Conservation (phyloP, 2,113 vertebrate species). For the Macaca fascicularis region DNA sequence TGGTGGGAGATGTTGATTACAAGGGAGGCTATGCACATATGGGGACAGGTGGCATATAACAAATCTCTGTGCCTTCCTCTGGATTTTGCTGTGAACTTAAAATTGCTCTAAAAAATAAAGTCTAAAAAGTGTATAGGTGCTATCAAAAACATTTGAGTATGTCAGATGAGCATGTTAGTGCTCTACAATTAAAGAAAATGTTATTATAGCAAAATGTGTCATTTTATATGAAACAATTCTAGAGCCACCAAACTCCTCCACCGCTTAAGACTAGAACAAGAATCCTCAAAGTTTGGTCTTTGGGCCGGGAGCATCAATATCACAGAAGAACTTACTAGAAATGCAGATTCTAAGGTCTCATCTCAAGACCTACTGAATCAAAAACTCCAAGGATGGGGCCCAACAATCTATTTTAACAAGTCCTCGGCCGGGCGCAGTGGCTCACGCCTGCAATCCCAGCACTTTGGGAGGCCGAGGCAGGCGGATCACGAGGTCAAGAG, state of each 20-base stretch:
- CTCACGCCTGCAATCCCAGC: too few species aligned
- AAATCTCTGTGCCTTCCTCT: neutral
- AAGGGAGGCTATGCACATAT: neutral
- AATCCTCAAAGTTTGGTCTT: slow-evolving; percentile 19
- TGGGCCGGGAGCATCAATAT: neutral
- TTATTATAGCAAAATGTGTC: neutral
- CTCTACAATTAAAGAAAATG: slow-evolving; percentile 5
- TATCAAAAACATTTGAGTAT: slow-evolving; percentile 7
- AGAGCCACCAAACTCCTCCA: neutral
- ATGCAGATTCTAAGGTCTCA: neutral
- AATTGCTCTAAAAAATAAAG: neutral
- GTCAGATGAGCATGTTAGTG: neutral
- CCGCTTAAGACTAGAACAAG: neutral
- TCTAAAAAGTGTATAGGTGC: neutral
- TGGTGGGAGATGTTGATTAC: neutral
- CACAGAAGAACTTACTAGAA: neutral
- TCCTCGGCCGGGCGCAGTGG: neutral
- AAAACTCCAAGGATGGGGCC: neutral
- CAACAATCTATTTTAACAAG: neutral
- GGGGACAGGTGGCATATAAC: neutral
- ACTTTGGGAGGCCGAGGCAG: too few species aligned
- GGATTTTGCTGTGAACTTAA: neutral
- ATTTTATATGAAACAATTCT: neutral
- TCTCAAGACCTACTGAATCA: neutral
- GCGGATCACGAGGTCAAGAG: too few species aligned